Percentiles rank a stretch among this genome's conserved stretches.
Evolutionary conservation across 2,888 invertebrate genomes (phyloP).

Genomic region (Chamaedrilus cognettii): DNA sequence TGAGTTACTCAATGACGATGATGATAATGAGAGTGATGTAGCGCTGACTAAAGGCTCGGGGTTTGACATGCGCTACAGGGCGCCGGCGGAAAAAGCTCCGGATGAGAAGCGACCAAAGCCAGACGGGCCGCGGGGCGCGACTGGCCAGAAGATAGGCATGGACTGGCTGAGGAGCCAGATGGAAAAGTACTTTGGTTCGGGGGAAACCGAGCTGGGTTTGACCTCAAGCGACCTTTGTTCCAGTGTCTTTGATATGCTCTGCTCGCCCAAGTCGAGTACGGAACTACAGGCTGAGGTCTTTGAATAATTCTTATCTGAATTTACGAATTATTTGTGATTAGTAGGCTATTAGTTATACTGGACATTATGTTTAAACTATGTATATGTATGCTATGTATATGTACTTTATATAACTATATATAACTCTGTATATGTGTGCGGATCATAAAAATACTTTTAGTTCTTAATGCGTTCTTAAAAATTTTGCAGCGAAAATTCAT

Average conservation of each 20-base stretch:
- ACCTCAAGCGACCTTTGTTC: constrained; percentile 47
- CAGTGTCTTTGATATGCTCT: constrained; percentile 53
- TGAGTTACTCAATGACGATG: no score
- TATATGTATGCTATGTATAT: no score
- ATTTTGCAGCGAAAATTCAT: no score
- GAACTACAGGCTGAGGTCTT: constrained; percentile 55
- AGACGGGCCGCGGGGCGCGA: constrained; percentile 11
- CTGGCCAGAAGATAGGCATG: constrained; percentile 26
- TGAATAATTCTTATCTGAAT: no score
- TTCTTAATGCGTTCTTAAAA: no score
- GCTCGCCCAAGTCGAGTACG: constrained; percentile 47
- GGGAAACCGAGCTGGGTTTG: constrained; percentile 39
- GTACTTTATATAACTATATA: no score
- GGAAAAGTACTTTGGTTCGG: constrained; percentile 40
- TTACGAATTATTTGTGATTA: no score
- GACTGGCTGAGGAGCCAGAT: constrained; percentile 30
- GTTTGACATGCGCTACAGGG: constrained; percentile 42
- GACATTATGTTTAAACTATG: no score
- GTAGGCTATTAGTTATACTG: no score
- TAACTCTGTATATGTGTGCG: no score
- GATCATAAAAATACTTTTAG: no score
- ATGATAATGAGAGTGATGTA: constrained; percentile 44
- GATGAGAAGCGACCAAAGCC: constrained; percentile 7
- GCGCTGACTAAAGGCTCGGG: constrained; percentile 22
- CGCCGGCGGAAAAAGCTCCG: no score